phyloP scores from a whole-genome alignment of 2,797 vertebrate species.

The Bothrops alternatus region DNA sequence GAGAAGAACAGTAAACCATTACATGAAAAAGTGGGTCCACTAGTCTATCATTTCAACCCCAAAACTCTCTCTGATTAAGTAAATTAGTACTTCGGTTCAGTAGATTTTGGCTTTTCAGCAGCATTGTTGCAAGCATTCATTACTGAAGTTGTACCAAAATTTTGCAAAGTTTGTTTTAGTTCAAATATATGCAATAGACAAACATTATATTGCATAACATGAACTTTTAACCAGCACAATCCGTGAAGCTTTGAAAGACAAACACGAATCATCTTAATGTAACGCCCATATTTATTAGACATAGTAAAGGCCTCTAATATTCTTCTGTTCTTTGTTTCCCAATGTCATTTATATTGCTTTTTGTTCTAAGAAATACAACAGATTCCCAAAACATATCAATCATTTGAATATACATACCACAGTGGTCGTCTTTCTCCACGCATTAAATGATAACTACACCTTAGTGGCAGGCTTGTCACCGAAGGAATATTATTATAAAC shows the following conservation, averaged over 20 bases:
- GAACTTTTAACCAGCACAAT: constrained; percentile 16
- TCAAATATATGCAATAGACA: constrained; percentile 23
- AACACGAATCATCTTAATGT: neutral
- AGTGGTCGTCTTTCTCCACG: constrained; percentile 88
- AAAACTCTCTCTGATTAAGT: neutral
- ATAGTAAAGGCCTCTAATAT: neutral
- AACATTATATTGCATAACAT: neutral
- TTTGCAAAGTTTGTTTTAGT: neutral
- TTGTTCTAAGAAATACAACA: neutral
- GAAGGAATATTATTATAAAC: constrained; percentile 96
- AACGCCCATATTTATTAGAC: neutral
- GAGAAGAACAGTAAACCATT: neutral
- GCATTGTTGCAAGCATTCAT: neutral
- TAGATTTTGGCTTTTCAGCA: neutral
- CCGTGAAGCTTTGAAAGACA: constrained; percentile 10
- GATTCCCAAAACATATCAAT: neutral
- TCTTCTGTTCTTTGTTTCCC: neutral
- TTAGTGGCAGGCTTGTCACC: constrained; percentile 84
- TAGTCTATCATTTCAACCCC: no score
- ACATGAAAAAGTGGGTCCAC: neutral
- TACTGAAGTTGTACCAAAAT: neutral
- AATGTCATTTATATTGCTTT: neutral
- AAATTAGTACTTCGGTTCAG: neutral
- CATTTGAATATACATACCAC: constrained; percentile 75
- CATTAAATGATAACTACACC: constrained; percentile 95